These are phyloP conservation scores for Pteropus alecto DNA, from an alignment of 2,113 vertebrate species.

Conservation along the genomic window DNA sequence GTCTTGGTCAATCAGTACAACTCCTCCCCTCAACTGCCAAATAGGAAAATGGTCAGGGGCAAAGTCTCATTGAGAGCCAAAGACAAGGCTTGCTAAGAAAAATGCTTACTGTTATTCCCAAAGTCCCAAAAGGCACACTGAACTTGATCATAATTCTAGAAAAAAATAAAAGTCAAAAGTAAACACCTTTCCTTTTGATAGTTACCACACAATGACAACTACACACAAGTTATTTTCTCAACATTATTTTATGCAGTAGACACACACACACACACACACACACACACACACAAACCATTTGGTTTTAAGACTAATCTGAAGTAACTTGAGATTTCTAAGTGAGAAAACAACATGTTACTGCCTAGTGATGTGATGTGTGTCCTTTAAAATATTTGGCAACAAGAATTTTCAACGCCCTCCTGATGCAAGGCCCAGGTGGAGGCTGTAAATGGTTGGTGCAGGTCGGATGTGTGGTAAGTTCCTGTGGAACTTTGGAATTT, in stretches of 20 bases:
- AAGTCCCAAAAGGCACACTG: conserved; percentile 92
- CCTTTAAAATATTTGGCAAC: conserved; percentile 2
- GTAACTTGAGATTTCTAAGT: not conserved
- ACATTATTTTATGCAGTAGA: not conserved
- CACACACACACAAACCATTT: not conserved
- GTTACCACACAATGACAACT: not conserved
- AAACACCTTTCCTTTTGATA: not conserved
- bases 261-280: not conserved
- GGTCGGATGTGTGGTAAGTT: not conserved
- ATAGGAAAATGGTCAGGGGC: not conserved
- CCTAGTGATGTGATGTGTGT: not conserved
- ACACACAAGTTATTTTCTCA: not conserved
- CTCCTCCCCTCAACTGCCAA: not conserved
- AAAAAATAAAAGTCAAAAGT: conserved; percentile 52
- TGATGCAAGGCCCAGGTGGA: not conserved
- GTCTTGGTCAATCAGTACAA: not conserved
- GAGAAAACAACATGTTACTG: not conserved
- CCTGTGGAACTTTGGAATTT: not conserved
- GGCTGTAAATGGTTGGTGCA: not conserved
- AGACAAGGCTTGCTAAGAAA: conserved; percentile 6
- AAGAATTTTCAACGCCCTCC: not conserved
- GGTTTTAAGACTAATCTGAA: not conserved
- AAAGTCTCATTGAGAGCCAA: not conserved
- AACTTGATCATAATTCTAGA: conserved; percentile 80
- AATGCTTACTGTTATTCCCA: conserved; percentile 84